A percentile compares a stretch with the other conserved stretches of the same genome.
Evolutionary conservation across 2,888 invertebrate genomes (phyloP).

Genomic region (Erebia aethiops): DNA sequence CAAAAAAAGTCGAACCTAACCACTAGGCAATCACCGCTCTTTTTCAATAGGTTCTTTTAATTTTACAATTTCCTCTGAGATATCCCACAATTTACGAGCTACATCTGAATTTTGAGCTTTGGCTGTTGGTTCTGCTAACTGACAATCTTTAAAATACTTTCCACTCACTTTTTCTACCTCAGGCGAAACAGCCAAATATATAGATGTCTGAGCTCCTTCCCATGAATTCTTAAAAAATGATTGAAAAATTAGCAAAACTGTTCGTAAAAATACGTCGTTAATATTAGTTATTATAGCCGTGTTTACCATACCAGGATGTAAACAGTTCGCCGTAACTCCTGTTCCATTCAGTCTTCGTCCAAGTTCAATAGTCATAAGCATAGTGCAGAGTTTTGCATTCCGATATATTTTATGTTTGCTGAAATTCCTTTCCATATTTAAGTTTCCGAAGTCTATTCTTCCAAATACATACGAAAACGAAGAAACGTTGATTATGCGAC

Average conservation of each 20-base stretch:
- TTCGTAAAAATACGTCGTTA: conserved; percentile 42
- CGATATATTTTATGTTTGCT: conserved; percentile 26
- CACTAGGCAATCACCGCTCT: too few species aligned
- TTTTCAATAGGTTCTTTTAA: conserved; percentile 40
- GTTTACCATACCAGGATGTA: conserved; percentile 91
- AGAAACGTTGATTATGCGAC: conserved; percentile 58
- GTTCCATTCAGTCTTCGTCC: conserved; percentile 86
- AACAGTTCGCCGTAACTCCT: conserved; percentile 88
- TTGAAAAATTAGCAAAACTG: conserved; percentile 64
- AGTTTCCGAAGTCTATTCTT: conserved; percentile 45
- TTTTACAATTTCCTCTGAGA: conserved; percentile 79
- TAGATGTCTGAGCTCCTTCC: conserved; percentile 77
- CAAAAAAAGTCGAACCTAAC: too few species aligned
- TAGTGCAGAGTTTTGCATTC: conserved; percentile 82
- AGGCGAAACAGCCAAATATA: conserved; percentile 81
- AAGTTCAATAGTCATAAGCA: conserved; percentile 84
- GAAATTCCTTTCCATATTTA: conserved; percentile 40
- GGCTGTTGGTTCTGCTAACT: conserved; percentile 60
- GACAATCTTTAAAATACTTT: conserved; percentile 84
- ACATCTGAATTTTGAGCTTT: conserved; percentile 73
- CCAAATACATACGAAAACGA: conserved; percentile 52
- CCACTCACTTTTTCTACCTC: conserved; percentile 83
- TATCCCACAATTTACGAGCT: conserved; percentile 85
- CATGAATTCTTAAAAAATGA: conserved; percentile 53
- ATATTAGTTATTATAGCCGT: conserved; percentile 84